Evolutionary conservation across 2,797 vertebrate genomes (phyloP).

Genomic region (Picus viridis): DNA sequence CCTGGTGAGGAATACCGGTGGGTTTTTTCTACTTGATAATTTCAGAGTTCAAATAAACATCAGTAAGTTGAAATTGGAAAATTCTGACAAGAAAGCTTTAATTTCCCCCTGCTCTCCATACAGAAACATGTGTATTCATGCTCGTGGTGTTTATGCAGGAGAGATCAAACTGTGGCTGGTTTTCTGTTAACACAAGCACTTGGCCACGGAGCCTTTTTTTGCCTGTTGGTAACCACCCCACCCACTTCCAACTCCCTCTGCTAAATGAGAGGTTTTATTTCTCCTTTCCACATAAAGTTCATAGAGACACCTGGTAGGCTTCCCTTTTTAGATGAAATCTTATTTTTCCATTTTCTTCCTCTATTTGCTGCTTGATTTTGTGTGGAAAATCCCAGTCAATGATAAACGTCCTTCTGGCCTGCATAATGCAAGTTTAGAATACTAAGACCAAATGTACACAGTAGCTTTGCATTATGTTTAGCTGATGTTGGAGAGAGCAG

Average conservation of each 20-base stretch:
- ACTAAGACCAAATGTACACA: no score
- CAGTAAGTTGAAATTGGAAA: constrained; percentile 54
- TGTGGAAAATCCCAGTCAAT: constrained; percentile 31
- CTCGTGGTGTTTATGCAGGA: constrained; percentile 21
- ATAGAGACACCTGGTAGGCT: background rate
- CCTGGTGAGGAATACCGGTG: background rate
- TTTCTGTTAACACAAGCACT: background rate
- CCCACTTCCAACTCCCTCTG: background rate
- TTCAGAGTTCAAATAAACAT: constrained; percentile 60
- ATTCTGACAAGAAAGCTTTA: constrained; percentile 16
- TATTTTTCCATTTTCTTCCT: background rate
- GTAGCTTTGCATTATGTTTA: background rate
- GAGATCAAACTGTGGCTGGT: background rate
- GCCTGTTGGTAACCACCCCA: background rate
- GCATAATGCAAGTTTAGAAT: background rate
- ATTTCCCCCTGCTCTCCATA: background rate
- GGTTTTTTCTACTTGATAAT: constrained; percentile 49
- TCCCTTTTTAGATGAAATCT: background rate
- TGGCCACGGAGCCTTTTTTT: background rate
- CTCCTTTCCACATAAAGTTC: background rate
- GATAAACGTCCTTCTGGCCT: background rate
- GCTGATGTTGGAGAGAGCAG: background rate
- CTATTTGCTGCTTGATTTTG: background rate
- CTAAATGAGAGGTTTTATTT: constrained; percentile 32
- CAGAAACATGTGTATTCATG: background rate